Evolutionary conservation across 2,888 invertebrate genomes (phyloP).

Genomic region (Synanthedon myopaeformis): DNA sequence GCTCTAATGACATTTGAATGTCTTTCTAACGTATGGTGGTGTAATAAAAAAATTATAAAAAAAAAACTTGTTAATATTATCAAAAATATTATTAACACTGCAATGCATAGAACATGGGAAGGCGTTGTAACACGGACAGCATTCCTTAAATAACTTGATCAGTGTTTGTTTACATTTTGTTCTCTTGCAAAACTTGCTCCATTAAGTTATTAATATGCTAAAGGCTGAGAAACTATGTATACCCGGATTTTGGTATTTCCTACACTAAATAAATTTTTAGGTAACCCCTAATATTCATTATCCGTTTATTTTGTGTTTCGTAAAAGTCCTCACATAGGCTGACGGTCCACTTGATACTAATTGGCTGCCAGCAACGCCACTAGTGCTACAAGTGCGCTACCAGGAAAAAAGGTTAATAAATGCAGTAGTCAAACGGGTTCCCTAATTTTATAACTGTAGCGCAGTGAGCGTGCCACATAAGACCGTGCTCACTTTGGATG

Average conservation of each 20-base stretch:
- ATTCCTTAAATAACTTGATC: background rate
- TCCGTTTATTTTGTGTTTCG: no score
- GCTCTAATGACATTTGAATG: conserved; percentile 12
- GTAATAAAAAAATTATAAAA: background rate
- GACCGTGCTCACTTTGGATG: no score
- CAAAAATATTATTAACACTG: background rate
- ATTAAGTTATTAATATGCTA: background rate
- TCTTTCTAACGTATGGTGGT: conserved; percentile 2
- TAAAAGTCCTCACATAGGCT: no score
- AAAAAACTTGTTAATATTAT: background rate
- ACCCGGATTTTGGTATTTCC: background rate
- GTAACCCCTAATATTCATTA: no score
- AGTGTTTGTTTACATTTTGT: background rate
- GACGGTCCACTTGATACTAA: no score
- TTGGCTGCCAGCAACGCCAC: no score
- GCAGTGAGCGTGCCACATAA: no score
- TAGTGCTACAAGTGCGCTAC: no score
- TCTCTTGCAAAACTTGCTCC: background rate
- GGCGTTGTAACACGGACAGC: background rate
- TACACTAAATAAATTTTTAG: background rate
- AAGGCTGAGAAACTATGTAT: background rate
- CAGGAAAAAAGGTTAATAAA: no score
- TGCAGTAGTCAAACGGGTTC: no score
- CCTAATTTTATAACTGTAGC: no score
- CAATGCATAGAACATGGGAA: background rate